Evolutionary conservation across 2,797 vertebrate genomes (phyloP).

Genomic region (Vespertilio murinus): DNA sequence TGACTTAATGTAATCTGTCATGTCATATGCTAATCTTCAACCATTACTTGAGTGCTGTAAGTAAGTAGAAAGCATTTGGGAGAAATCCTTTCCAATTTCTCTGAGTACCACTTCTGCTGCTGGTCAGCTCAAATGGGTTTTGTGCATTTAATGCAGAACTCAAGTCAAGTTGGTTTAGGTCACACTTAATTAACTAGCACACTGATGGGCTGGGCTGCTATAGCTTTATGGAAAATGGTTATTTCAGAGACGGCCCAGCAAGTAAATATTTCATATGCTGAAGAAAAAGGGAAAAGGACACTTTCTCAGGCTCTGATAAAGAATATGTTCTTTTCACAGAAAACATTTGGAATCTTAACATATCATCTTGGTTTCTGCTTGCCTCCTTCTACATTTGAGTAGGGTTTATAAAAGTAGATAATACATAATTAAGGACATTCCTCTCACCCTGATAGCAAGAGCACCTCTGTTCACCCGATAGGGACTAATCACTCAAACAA

Average conservation of each 20-base stretch:
- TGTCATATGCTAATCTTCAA: slow-evolving; percentile 99
- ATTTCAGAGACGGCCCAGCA: slow-evolving; percentile 83
- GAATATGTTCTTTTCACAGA: slow-evolving; percentile 70
- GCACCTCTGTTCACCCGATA: slow-evolving; percentile 73
- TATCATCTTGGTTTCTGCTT: slow-evolving; percentile 62
- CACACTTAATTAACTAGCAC: slow-evolving; percentile 89
- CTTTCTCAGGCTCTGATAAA: slow-evolving; percentile 74
- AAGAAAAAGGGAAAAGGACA: slow-evolving; percentile 65
- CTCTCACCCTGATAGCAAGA: slow-evolving; percentile 72
- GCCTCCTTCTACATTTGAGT: slow-evolving; percentile 64
- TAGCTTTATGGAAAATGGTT: slow-evolving; percentile 83
- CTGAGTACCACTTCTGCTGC: slow-evolving; percentile 89
- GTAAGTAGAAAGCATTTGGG: slow-evolving; percentile 93
- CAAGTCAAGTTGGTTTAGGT: slow-evolving; percentile 90
- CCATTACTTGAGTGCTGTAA: slow-evolving; percentile 93
- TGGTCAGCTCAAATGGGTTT: slow-evolving; percentile 92
- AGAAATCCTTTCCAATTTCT: slow-evolving; percentile 91
- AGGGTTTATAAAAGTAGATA: slow-evolving; percentile 77
- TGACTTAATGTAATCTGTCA: slow-evolving; percentile 99
- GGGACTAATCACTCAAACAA: slow-evolving; percentile 73
- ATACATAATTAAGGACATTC: slow-evolving; percentile 83
- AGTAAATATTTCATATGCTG: slow-evolving; percentile 87
- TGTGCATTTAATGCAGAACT: slow-evolving; percentile 91
- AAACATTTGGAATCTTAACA: slow-evolving; percentile 69
- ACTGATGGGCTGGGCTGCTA: slow-evolving; percentile 84